Evolutionary conservation across 2,888 invertebrate genomes (phyloP).

Genomic region (Zaprionus obscuricornis): DNA sequence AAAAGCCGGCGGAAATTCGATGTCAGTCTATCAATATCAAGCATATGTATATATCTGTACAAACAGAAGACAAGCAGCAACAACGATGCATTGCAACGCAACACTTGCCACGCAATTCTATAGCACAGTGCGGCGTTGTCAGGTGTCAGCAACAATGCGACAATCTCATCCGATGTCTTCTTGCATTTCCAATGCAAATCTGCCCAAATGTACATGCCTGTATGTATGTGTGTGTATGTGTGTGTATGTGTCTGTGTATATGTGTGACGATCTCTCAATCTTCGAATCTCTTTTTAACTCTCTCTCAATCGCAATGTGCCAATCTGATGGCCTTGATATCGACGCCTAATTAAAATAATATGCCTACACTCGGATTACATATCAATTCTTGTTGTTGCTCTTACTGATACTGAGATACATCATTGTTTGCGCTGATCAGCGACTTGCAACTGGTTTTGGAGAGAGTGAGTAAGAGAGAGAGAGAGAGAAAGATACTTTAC

Average conservation of each 20-base stretch:
- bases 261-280: conserved; percentile 50
- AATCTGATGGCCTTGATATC: conserved; percentile 72
- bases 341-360: conserved; percentile 77
- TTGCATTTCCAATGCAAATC: conserved; percentile 55
- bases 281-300: conserved; percentile 31
- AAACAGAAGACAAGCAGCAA: conserved; percentile 58
- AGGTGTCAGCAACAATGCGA: conserved; percentile 71
- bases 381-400: conserved; percentile 50
- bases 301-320: conserved; percentile 67
- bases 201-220: conserved; percentile 59
- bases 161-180: conserved; percentile 52
- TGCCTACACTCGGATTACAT: conserved; percentile 73
- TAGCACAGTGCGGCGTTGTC: conserved; percentile 55
- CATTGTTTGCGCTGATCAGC: conserved; percentile 16
- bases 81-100: conserved; percentile 25
- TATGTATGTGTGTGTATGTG: neutral
- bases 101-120: conserved; percentile 75
- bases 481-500: no score
- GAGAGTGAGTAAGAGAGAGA: no score
- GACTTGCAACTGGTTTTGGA: conserved; percentile 6
- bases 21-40: conserved; percentile 72
- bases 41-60: conserved; percentile 31
- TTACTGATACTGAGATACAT: conserved; percentile 8
- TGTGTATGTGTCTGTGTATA: neutral
- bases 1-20: conserved; percentile 69